Base-by-base conservation (phyloP, 2,888 invertebrate genomes). In the Torymus auratus region DNA sequence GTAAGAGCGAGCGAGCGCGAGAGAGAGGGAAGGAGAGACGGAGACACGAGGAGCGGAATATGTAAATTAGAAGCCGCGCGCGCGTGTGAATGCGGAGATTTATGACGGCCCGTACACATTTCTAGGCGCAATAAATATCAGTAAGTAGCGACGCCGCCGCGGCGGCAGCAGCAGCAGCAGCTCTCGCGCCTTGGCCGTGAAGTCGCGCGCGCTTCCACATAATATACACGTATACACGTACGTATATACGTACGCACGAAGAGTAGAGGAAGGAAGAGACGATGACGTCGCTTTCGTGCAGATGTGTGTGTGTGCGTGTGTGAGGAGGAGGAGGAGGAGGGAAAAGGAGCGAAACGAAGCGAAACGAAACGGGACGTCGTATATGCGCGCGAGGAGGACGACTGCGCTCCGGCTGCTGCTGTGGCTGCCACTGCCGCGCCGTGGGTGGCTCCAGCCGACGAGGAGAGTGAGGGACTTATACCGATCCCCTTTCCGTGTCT, bases 81-180 rank as follows among this genome's bases (percentile, higher is more conserved):
- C 41, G 41, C 41, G 41, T 90, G 90, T 91, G 91, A 91, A 91
- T 91, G 89, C 91, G 88, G 89, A 90, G 91, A 91, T 91, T 91
- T 91, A 91, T 90, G 89, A 88, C 85, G 86, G 86, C 84, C 88
- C 88, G 87, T 88, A 89, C 90, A 88, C 89, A 89, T 90, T 91
- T 91, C 90, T 90, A 89, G 89, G 86, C 88, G 90, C 88, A 91
- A 91, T 90, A 91, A 91, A 90, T 90, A 91, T 91, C 90, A 90
- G 91, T 90, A 91, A 91, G 91, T 90, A 91, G 91, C 87, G 86
- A 87, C 87, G 88, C 87, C 84, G 86, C 87, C 13, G 87, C 50
- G 87, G 87, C 84, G 85, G 86, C 86, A 10, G 52, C 28, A 15
- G 23, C 28, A 55, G 41, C 56, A 41, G 41, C 15, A 62, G n/a